These are phyloP conservation scores for Pogonocichla stellata DNA, from an alignment of 2,113 vertebrate species.

Conservation along the genomic window DNA sequence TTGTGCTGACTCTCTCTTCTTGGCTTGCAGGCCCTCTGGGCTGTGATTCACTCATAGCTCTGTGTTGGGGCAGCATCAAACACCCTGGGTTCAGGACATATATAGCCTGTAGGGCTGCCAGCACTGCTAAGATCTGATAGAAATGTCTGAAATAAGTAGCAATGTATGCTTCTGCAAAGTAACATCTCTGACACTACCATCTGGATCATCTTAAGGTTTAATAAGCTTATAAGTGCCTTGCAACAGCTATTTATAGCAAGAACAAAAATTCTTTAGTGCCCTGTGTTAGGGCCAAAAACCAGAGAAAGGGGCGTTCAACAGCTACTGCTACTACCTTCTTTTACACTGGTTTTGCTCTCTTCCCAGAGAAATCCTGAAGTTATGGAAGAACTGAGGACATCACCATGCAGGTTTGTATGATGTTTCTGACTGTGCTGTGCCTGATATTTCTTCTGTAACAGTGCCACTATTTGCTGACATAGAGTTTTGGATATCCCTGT, in stretches of 20 bases:
- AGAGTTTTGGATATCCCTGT: not conserved
- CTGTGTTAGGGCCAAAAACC: not conserved
- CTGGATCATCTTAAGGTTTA: not conserved
- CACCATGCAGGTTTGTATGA: not conserved
- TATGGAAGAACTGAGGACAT: not conserved
- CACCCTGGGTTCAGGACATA: not conserved
- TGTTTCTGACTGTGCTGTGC: not conserved
- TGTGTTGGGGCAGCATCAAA: not conserved
- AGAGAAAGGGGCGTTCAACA: not conserved
- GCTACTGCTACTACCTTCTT: not conserved
- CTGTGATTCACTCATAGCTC: not conserved
- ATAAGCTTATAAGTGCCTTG: not conserved
- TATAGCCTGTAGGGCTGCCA: not conserved
- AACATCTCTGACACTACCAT: fast-evolving
- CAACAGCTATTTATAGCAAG: not conserved
- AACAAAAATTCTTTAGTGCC: not conserved
- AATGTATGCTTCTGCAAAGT: not conserved
- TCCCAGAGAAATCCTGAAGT: not conserved
- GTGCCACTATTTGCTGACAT: not conserved
- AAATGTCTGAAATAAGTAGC: not conserved
- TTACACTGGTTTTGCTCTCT: not conserved
- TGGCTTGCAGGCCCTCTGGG: not conserved
- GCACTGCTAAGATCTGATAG: not conserved
- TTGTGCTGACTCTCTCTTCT: not conserved
- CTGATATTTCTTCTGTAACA: not conserved